Evolutionary conservation across 2,797 vertebrate species (phyloP).

Genomic region (Nyctibius grandis): DNA sequence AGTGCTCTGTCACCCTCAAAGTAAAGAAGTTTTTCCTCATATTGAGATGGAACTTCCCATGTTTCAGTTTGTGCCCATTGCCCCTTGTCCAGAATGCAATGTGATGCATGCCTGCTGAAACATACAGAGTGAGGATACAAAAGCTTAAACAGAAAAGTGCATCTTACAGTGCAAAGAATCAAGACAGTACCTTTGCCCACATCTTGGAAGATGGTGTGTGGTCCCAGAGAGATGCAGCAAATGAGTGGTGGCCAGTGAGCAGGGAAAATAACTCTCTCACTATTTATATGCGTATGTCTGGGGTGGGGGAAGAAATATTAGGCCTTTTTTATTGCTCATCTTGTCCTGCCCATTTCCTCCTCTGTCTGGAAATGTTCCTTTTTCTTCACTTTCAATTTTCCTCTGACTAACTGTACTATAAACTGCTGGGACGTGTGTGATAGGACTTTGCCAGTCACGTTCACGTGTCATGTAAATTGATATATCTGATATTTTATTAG

Average conservation of each 20-base stretch:
- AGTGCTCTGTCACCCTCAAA: too few species aligned
- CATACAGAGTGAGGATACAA: background rate
- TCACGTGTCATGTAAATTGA: background rate
- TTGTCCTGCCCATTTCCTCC: background rate
- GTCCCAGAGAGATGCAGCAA: background rate
- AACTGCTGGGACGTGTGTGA: background rate
- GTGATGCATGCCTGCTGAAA: background rate
- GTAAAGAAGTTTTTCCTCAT: too few species aligned
- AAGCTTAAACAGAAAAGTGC: background rate
- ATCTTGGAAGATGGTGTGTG: background rate
- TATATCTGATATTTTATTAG: background rate
- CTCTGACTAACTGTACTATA: background rate
- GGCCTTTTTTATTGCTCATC: background rate
- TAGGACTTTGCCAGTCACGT: background rate
- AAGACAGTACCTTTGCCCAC: constrained; percentile 68
- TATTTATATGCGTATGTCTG: background rate
- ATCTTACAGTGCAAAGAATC: background rate
- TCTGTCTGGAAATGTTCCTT: constrained; percentile 13
- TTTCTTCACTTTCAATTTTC: constrained; percentile 54
- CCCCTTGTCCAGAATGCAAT: too few species aligned
- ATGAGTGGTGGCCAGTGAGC: background rate
- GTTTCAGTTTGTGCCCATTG: too few species aligned
- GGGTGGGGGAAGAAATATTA: background rate
- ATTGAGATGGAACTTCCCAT: too few species aligned
- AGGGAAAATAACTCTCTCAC: background rate